Evolutionary conservation across 2,113 vertebrate genomes (phyloP), one percentile per base, ranked within the genome.

Genomic region (Cairina moschata): DNA sequence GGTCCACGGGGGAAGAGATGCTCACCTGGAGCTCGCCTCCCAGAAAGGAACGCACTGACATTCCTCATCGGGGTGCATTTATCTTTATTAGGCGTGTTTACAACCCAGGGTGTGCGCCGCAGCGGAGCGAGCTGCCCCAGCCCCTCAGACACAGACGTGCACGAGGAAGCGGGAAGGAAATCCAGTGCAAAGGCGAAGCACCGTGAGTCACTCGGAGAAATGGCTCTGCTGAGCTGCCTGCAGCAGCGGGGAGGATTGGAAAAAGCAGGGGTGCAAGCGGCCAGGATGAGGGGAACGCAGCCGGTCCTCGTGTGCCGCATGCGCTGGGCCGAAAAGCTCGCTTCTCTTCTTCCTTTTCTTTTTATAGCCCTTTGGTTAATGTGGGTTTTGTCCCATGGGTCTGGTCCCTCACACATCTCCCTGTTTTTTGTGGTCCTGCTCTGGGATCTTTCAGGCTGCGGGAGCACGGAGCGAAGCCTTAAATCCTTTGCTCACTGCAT

Each of bases 151-250:
- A 13, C 4, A 56, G 68, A 77, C 79, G 84, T 92, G 59, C 86
- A 63, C 55, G 65, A 95, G 80, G 75, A 88, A 81, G 26, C 4
- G 5, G 38, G 17, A 74, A 89, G 62, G 69, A 62, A 89, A 80
- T 46, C 20, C 84, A 88, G 62, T 56, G 62, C 16, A 32, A 92
- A 96, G 81, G 54, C 17, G 21, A 88, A 67, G 87, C 74, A 29
- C 18, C 1, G 9, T 93, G 83, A 95, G 83, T 96, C 93, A 93
- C 42, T 83, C 6, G 55, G 52, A 48, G 93, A 96, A 94, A 93
- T 93, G 90, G 65, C 5, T 5, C 74, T 52, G 77, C 65, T 58
- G 83, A 73, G 72, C 72, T 58, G 48, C 79, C 77, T 0, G 11
- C 55, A 56, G 79, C 74, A 66, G 22, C n/a, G 13, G 80, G 60